A percentile compares a stretch with the other conserved stretches of the same genome.
Evolutionary conservation across 2,888 invertebrate species (phyloP).

Genomic region (Cremastinae sp.): DNA sequence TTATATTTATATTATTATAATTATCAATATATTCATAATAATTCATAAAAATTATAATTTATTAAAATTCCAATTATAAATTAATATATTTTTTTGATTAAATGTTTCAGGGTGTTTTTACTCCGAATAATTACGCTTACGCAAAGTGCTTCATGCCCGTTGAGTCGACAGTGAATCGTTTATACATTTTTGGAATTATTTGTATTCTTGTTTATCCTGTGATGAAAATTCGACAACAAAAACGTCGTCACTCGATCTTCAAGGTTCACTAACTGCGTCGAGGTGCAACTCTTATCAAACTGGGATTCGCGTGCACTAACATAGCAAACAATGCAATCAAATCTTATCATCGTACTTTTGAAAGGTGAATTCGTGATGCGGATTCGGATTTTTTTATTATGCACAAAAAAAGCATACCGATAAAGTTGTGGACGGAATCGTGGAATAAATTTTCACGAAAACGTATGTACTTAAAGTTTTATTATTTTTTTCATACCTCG

Average conservation of each 20-base stretch:
- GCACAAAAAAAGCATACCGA: constrained; percentile 9
- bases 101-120: constrained; percentile 86
- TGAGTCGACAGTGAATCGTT: constrained; percentile 87
- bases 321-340: background rate
- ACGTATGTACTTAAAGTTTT: constrained; percentile 37
- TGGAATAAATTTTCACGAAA: constrained; percentile 5
- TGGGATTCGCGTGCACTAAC: background rate
- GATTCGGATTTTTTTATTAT: background rate
- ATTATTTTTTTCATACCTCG: constrained; percentile 54
- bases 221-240: constrained; percentile 67
- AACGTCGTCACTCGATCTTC: constrained; percentile 63
- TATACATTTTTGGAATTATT: constrained; percentile 83
- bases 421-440: constrained; percentile 17
- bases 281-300: background rate
- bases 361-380: no score
- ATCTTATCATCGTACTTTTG: no score
- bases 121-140: constrained; percentile 87
- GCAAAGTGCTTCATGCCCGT: constrained; percentile 91
- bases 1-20: no score
- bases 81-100: constrained; percentile 28
- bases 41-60: background rate
- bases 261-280: constrained; percentile 67
- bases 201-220: constrained; percentile 78
- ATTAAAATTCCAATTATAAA: background rate
- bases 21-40: no score